phyloP scores from a whole-genome alignment of 2,113 vertebrate species.

The Cynocephalus volans region DNA sequence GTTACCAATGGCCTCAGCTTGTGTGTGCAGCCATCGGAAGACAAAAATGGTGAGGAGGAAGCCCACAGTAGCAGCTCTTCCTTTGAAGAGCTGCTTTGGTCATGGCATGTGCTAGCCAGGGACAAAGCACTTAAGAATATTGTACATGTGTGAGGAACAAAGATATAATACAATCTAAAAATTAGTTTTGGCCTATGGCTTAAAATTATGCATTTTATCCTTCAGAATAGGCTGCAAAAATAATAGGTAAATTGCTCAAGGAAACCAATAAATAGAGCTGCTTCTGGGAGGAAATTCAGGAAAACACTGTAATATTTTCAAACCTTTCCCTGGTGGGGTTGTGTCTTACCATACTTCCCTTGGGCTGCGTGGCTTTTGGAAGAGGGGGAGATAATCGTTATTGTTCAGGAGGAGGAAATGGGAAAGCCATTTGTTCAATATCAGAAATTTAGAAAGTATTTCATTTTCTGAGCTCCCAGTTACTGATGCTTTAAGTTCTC shows the following conservation, averaged over 20 bases:
- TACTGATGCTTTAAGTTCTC: constrained; percentile 73
- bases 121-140: neutral
- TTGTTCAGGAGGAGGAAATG: neutral
- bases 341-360: neutral
- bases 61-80: neutral
- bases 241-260: constrained; percentile 46
- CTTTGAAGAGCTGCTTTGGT: neutral
- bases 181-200: neutral
- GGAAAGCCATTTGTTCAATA: constrained; percentile 69
- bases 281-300: constrained; percentile 7
- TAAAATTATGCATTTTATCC: neutral
- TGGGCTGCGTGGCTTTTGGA: constrained; percentile 41
- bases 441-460: constrained; percentile 72
- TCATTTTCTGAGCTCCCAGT: constrained; percentile 72
- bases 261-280: neutral
- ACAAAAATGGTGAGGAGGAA: neutral
- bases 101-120: neutral
- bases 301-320: neutral
- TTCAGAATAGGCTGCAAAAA: constrained; percentile 4
- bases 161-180: neutral
- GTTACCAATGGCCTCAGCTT: neutral
- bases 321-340: neutral
- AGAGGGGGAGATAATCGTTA: constrained; percentile 33
- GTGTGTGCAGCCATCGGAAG: neutral
- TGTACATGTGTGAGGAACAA: neutral